A percentile compares a stretch with the other conserved stretches of the same genome.
Evolutionary conservation across 30 jellyfish, hydroid and myxozoan species (phyloP).

Genomic region (Aurelia sp.): DNA sequence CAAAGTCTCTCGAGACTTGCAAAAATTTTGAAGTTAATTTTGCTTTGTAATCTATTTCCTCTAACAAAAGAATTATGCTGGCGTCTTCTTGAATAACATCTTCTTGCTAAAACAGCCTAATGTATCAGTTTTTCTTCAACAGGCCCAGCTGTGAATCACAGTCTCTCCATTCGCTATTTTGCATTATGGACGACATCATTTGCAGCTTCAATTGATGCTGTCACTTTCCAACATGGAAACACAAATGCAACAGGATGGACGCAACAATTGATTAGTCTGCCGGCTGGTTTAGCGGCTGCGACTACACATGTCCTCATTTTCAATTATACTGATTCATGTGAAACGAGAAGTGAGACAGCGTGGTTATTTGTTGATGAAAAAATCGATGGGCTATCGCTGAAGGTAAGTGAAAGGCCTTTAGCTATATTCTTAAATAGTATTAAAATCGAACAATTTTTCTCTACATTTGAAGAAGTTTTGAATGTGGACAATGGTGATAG

Average conservation of each 20-base stretch:
- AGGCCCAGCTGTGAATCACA: constrained; percentile 2
- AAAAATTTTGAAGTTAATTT: no score
- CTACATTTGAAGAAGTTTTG: no score
- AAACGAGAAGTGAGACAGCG: constrained; percentile 2
- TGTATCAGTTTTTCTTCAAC: no score
- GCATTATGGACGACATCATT: constrained; percentile 57
- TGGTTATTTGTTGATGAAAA: constrained; percentile 40
- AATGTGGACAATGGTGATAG: no score
- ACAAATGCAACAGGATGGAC: constrained; percentile 26
- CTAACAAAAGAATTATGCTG: no score
- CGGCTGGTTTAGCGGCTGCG: constrained; percentile 18
- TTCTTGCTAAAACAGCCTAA: no score
- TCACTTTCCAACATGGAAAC: not conserved
- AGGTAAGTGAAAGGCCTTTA: constrained; percentile 5
- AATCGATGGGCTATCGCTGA: constrained; percentile 6
- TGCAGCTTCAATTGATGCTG: constrained; percentile 10
- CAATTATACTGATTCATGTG: constrained; percentile 58
- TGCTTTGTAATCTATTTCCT: no score
- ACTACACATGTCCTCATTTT: constrained; percentile 31
- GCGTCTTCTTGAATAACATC: no score
- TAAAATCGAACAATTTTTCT: no score
- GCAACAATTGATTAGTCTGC: not conserved
- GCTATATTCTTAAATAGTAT: no score
- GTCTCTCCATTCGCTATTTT: not conserved
- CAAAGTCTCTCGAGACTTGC: no score